Base-by-base conservation (phyloP, 2,888 invertebrate genomes). In the Cerastis rubricosa region DNA sequence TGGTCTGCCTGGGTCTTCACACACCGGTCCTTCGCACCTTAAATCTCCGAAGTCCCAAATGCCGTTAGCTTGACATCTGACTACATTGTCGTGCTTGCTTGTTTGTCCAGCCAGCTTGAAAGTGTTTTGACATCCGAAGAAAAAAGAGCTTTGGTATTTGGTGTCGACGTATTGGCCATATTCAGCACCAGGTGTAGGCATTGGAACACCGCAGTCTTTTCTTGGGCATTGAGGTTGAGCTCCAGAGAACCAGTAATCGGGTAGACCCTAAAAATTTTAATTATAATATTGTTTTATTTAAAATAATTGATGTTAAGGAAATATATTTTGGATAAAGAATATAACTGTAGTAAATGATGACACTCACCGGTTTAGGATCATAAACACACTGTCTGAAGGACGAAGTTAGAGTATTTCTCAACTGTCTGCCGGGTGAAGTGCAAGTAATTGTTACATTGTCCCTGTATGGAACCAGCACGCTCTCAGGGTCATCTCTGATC, bases 31-130 rank as follows among this genome's bases (percentile, higher is more conserved):
- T 97, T 99, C 99, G 91, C 99, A 99, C 73, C 99, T 97, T 70
- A 99, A 97, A 92, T 99, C 99, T 47, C 99, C 99, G 93, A 99
- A 99, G 96, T 99, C 99, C 99, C 99, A 99, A 81, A 98, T 98
- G 4, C 99, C 99, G 91, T 99, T 99, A 1, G 98, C 98, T 95
- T 98, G 98, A 94, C 99, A 99, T 82, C 98, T 97, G 0, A 99
- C 99, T 19, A 98, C 98, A 92, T 99, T 99, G 90, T 99, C 99
- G 87, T 99, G 98, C 88, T 98, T 98, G 84, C 98, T 98, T 1
- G 99, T 99, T 95, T 99, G 99, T 4, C 99, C 99, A 35, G 99
- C 99, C 25, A 99, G 96, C 92, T 99, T 99, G 92, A 99, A 99
- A 0, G 99, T 99, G 85, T 99, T 99, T 95, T 99, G 99, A 90